These are phyloP conservation scores for Cathartes aura DNA, from an alignment of 2,113 vertebrate species.

Conservation along the genomic window DNA sequence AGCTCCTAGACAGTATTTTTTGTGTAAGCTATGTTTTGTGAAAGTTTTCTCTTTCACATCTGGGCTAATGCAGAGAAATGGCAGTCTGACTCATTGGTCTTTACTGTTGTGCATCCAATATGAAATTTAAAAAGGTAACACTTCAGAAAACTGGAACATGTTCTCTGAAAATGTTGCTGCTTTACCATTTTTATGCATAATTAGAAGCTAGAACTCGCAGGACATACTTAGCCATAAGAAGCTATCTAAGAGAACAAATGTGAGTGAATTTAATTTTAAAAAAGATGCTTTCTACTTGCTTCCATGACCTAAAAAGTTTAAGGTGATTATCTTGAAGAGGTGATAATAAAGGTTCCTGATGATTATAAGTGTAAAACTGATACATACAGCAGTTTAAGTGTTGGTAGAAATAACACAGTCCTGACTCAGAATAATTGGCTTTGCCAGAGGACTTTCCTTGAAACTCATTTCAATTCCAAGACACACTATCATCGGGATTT, in stretches of 20 bases:
- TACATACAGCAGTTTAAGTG: neutral
- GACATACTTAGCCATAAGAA: neutral
- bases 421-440: neutral
- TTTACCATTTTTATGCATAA: neutral
- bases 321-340: neutral
- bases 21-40: neutral
- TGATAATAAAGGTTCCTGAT: neutral
- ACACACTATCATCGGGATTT: neutral
- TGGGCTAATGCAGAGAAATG: neutral
- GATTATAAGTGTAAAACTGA: neutral
- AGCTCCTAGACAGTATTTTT: neutral
- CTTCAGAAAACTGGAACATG: neutral
- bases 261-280: neutral
- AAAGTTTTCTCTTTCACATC: neutral
- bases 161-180: neutral
- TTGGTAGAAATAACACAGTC: neutral
- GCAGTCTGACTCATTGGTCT: neutral
- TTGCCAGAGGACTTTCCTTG: slow-evolving; percentile 8
- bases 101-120: neutral
- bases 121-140: neutral
- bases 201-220: neutral
- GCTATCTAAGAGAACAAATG: neutral
- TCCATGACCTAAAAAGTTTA: neutral
- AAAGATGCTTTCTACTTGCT: neutral
- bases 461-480: neutral